These are phyloP conservation scores for Anthoscopus minutus DNA, from an alignment of 2,113 vertebrate species.

Conservation along the genomic window DNA sequence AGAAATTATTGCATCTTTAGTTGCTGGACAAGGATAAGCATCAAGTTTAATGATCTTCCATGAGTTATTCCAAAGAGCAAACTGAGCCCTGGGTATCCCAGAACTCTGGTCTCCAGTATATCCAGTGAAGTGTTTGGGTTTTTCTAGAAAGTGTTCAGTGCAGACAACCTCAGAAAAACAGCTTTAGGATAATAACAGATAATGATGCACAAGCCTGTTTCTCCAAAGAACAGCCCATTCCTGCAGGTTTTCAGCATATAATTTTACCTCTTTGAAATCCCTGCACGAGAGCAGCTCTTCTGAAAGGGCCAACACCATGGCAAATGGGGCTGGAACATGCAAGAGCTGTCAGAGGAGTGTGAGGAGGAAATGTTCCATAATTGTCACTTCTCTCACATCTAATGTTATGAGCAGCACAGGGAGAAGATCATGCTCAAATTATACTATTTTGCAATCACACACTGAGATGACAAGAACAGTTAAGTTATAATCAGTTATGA, in stretches of 20 bases:
- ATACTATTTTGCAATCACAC: background rate
- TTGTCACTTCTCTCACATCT: background rate
- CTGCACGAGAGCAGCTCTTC: background rate
- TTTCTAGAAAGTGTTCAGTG: background rate
- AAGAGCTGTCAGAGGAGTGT: background rate
- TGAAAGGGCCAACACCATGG: background rate
- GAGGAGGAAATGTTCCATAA: background rate
- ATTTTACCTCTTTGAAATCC: background rate
- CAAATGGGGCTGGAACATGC: background rate
- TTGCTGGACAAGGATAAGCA: background rate
- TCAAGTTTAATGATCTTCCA: background rate
- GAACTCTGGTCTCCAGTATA: no score
- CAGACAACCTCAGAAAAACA: background rate
- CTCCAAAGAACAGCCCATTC: background rate
- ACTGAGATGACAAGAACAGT: background rate
- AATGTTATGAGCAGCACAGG: background rate
- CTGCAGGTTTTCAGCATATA: background rate
- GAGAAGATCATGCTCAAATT: background rate
- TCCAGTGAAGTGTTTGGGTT: background rate
- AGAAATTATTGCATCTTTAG: background rate
- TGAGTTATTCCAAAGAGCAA: background rate
- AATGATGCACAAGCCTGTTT: background rate
- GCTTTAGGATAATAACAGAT: background rate
- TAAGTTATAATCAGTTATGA: background rate
- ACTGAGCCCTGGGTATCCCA: background rate